Evolutionary conservation across 2,113 vertebrate species (phyloP).

Genomic region (Cranoglanis bouderius): DNA sequence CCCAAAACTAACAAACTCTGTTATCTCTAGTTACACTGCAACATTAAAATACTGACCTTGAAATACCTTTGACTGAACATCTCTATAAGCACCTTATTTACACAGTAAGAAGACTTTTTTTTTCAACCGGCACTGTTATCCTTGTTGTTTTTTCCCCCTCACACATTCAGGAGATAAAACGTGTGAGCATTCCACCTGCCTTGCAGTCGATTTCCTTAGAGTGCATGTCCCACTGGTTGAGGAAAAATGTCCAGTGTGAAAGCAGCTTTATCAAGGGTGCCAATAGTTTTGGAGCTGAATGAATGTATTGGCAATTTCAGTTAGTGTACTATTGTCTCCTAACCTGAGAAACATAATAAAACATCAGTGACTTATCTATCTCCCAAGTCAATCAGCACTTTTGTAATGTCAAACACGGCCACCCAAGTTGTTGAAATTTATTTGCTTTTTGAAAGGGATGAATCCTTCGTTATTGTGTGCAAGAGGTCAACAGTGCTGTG

Average conservation of each 20-base stretch:
- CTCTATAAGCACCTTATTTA: neutral
- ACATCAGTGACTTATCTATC: neutral
- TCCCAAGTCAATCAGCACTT: neutral
- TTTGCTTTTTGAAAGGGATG: neutral
- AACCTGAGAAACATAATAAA: neutral
- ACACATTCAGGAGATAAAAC: neutral
- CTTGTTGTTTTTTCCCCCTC: neutral
- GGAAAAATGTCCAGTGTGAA: neutral
- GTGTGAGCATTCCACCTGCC: neutral
- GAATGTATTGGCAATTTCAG: neutral
- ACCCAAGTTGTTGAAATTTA: constrained; percentile 24
- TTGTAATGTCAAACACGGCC: constrained; percentile 14
- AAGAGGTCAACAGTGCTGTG: constrained; percentile 12
- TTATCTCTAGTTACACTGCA: neutral
- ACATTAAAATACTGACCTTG: neutral
- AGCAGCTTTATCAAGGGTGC: neutral
- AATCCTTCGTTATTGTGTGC: constrained; percentile 1
- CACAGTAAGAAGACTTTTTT: neutral
- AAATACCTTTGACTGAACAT: neutral
- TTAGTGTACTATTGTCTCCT: neutral
- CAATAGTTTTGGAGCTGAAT: neutral
- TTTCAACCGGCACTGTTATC: neutral
- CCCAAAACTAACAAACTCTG: neutral
- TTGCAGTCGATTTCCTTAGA: neutral
- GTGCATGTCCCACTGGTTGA: neutral